Evolutionary conservation across 2,113 vertebrate species (phyloP), one percentile per base, ranked within the genome.

Genomic region (Malurus alboscapulatus): DNA sequence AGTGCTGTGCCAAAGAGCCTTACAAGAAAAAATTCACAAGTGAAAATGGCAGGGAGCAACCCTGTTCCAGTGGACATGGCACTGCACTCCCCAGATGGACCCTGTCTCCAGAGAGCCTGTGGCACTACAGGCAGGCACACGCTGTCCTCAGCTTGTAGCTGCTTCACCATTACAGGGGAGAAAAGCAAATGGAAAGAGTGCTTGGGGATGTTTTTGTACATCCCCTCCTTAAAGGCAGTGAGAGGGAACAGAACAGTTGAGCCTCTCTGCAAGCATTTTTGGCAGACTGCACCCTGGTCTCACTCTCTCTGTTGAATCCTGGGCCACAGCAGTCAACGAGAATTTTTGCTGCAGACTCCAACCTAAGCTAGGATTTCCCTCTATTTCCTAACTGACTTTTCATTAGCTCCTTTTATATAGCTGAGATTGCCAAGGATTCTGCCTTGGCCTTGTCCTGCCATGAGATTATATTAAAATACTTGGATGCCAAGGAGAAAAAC

Each of bases 331-430:
- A 78, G n/a, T 72, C 61, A 76, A 63, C 10, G 81, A 29, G 68
- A 75, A 59, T 81, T 71, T 71, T 84, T 78, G 36, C 45, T 84
- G 69, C 72, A 54, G 91, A 36, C 61, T 81, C 81, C 61, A 66
- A 10, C 25, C 45, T 89, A 87, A 93, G 73, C 73, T 57, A 91
- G 84, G 62, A 87, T 91, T 91, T 93, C 38, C 40, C 29, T 29
- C 61, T 26, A 22, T 87, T 87, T 91, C 71, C 81, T 84, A 84
- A 77, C 13, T 82, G 77, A 42, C 50, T 84, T 94, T 61, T 90
- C 73, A 29, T 63, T 61, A 78, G 30, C 40, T 71, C 32, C 54
- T 89, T 84, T 76, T 53, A 54, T 32, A 12, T 1, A 47, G 57
- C 26, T 61, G 84, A 78, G 62, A 71, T 85, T 48, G 61, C 68